Base-by-base conservation (phyloP, 2,888 invertebrate species). In the Tiliacea citrago region DNA sequence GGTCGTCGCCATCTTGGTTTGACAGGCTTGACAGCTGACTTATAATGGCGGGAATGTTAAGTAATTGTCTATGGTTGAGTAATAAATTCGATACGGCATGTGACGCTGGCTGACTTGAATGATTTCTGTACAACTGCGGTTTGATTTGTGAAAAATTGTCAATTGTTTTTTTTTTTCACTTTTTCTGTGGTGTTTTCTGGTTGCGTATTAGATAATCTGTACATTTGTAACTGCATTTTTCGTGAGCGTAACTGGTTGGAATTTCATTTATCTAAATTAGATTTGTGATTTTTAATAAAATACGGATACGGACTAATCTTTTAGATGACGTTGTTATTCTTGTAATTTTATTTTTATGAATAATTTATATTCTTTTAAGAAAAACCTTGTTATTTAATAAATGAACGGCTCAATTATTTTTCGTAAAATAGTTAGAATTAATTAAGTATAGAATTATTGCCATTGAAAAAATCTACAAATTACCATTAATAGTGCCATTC, bases 41-140 rank as follows among this genome's bases (percentile, higher is more conserved):
- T 87, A 90, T 89, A 90, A 91, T 91, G 91, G 91, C 90, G 90
- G 91, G 89, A 91, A 90, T 84, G 89, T 90, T 89, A 90, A 87
- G 91, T 90, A 91, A 91, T 92, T 92, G 90, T 92, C 92, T 91
- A 90, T 90, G 91, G 89, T 92, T 92, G 91, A 90, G 91, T 91
- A 92, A 92, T 87, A 91, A 88, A 91, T 92, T 90, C 88, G 90
- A 88, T 89, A 89, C 89, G 86, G 89, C 88, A 81, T 88, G 89
- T 85, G 90, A 89, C 89, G 88, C 71, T 82, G 79, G 82, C 84
- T 81, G 83, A 85, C 82, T 79, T 87, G 77, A 87, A 87, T 84
- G 84, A 88, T 87, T 86, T 85, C 82, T 83, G 82, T 85, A 83
- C 61, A 57, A 81, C 86, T 88, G 90, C 85, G 86, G 87, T 88